Percentiles rank a stretch among this genome's conserved stretches.
phyloP scores from a whole-genome alignment of 2,113 vertebrate genomes.

The Origma solitaria region DNA sequence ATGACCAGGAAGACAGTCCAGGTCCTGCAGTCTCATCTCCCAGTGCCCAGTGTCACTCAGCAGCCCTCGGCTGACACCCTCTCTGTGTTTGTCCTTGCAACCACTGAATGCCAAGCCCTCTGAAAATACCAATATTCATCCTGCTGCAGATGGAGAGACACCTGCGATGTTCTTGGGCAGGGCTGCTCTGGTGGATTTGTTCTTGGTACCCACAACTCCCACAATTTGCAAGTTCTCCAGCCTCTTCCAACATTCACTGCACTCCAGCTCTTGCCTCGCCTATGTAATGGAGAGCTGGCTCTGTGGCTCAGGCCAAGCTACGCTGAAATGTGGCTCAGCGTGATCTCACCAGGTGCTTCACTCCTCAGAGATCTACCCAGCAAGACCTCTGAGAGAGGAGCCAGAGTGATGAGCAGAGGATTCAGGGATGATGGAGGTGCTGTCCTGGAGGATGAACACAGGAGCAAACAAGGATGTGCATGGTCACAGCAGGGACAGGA shows the following conservation, averaged over 20 bases:
- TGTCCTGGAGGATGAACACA: not conserved
- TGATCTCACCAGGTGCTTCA: not conserved
- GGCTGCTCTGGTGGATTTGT: not conserved
- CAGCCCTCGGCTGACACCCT: not conserved
- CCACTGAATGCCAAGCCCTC: not conserved
- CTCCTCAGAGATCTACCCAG: not conserved
- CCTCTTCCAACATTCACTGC: not conserved
- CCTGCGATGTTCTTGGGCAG: not conserved
- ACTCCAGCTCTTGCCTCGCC: not conserved
- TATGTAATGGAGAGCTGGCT: not conserved
- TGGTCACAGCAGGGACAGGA: not conserved
- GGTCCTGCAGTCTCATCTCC: not conserved
- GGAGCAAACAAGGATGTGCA: not conserved
- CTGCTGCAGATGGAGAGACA: not conserved
- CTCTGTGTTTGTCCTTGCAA: not conserved
- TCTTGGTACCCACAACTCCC: not conserved
- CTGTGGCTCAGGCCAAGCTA: not conserved
- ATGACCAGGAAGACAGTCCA: not conserved
- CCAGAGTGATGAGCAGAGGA: not conserved
- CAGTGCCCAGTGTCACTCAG: not conserved
- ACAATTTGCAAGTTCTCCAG: not conserved
- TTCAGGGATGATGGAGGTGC: accelerated
- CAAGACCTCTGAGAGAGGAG: not conserved
- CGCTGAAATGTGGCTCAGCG: not conserved
- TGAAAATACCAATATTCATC: not conserved